Evolutionary conservation across 2,888 invertebrate species (phyloP).

Genomic region (Catotricha subobsoleta): DNA sequence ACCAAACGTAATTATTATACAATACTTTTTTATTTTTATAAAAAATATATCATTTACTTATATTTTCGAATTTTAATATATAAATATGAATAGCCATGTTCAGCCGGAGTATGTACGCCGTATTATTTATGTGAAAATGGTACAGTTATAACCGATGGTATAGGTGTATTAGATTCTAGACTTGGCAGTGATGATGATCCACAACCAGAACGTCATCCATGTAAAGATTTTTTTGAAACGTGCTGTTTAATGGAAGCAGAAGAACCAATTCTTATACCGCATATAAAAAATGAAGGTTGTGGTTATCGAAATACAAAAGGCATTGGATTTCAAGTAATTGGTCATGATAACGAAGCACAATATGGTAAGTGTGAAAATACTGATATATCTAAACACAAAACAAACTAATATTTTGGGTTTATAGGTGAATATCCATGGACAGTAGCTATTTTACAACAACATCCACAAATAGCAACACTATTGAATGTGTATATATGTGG

Average conservation of each 20-base stretch:
- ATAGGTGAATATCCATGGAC: slow-evolving; percentile 61
- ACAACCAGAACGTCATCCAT: slow-evolving; percentile 13
- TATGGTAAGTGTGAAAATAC: too few relatives aligned
- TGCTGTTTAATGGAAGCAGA: slow-evolving; percentile 19
- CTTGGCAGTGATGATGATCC: slow-evolving; percentile 23
- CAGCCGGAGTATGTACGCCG: slow-evolving; percentile 51
- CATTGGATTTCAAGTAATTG: slow-evolving; percentile 52
- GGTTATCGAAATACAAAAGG: slow-evolving; percentile 57
- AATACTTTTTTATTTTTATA: too few relatives aligned
- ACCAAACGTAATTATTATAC: too few relatives aligned
- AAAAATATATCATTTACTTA: too few relatives aligned
- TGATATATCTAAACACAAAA: too few relatives aligned
- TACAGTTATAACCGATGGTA: slow-evolving; percentile 51
- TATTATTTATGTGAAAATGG: slow-evolving; percentile 53
- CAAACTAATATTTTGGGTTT: too few relatives aligned
- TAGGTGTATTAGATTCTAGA: slow-evolving; percentile 52
- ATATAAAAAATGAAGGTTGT: slow-evolving; percentile 32
- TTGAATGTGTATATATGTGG: slow-evolving; percentile 57
- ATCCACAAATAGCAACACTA: slow-evolving; percentile 27
- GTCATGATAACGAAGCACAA: slow-evolving; percentile 42
- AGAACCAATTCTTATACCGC: slow-evolving; percentile 15
- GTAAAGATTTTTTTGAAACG: slow-evolving; percentile 14
- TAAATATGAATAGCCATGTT: slow-evolving; percentile 5
- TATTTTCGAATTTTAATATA: too few relatives aligned
- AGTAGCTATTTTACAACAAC: slow-evolving; percentile 36